Evolutionary conservation across 2,888 invertebrate species (phyloP).

Genomic region (Aspidiotus destructor): DNA sequence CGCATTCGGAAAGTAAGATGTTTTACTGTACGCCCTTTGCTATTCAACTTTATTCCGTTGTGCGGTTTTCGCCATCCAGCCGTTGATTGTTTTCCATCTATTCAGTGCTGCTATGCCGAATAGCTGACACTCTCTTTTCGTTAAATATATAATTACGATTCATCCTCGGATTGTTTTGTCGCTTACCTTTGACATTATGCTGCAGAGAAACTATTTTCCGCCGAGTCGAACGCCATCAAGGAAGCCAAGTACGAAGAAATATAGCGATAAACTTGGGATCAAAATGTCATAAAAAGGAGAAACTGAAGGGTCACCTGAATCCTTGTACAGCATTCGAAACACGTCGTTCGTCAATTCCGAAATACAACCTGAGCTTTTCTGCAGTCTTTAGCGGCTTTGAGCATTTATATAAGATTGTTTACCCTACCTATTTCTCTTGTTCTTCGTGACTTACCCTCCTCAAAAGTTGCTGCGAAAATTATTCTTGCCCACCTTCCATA

Average conservation of each 20-base stretch:
- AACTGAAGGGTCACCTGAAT: slow-evolving; percentile 1
- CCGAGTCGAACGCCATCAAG: background rate
- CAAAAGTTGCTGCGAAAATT: too few species aligned
- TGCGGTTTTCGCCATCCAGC: background rate
- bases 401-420: background rate
- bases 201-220: background rate
- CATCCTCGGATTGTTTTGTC: background rate
- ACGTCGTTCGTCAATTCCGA: background rate
- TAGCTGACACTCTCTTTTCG: background rate
- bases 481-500: too few species aligned
- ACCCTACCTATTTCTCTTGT: background rate
- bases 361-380: slow-evolving; percentile 2
- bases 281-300: slow-evolving; percentile 1
- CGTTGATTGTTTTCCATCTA: slow-evolving; percentile 1
- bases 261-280: background rate
- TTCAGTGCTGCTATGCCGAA: background rate
- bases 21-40: background rate
- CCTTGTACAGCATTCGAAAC: slow-evolving; percentile 1
- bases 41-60: background rate
- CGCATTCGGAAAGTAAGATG: background rate
- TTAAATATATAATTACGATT: background rate
- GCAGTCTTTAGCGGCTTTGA: background rate
- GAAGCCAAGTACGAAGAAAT: background rate
- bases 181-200: background rate
- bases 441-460: too few species aligned